Base-by-base conservation (phyloP, 2,113 vertebrate genomes). In the Hemibagrus wyckioides region DNA sequence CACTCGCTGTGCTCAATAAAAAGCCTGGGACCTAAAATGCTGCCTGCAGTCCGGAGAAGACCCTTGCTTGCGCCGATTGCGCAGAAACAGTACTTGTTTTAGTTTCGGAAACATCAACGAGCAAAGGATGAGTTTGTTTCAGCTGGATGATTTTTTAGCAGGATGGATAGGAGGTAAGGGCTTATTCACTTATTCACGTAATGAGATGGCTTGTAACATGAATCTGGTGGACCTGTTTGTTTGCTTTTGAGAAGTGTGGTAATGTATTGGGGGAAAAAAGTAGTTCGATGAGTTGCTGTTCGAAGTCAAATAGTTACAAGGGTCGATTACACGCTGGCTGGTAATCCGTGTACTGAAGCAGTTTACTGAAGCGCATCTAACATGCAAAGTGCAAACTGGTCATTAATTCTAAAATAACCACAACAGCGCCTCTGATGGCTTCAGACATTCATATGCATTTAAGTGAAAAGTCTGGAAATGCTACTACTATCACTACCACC, bases 101-200 rank as follows among this genome's bases (percentile, higher is more conserved):
- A 33, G 17, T 39, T 28, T 81, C 44, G 48, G 13, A 85, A 44
- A 30, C 25, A 39, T 84, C 33, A n/a, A 17, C 33, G 14, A 54
- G 4, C 15, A 81, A n/a, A n/a, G 30, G 44, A 91, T 92, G 91
- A 91, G 79, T 80, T 86, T 85, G 36, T 94, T 96, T 80, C 86
- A 88, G 6, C 0, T 95, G 91, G 94, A 95, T 59, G 95, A 95
- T 79, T 96, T 96, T 52, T 13, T 96, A 19, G 95, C 95, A 13
- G 95, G 95, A 88, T 95, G 94, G 94, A 94, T 95, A 69, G 94
- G 93, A 15, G 95, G 95, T 96, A 90, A 94, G 94, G 86, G 1
- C 6, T 36, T 65, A 36, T 52, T 28, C 1, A 33, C 21, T 19
- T 3, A 30, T 79, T 52, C 15, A 52, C 8, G 9, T 79, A 33